Evolutionary conservation across 2,797 vertebrate genomes (phyloP).

Genomic region (Euphonia xanthogaster): DNA sequence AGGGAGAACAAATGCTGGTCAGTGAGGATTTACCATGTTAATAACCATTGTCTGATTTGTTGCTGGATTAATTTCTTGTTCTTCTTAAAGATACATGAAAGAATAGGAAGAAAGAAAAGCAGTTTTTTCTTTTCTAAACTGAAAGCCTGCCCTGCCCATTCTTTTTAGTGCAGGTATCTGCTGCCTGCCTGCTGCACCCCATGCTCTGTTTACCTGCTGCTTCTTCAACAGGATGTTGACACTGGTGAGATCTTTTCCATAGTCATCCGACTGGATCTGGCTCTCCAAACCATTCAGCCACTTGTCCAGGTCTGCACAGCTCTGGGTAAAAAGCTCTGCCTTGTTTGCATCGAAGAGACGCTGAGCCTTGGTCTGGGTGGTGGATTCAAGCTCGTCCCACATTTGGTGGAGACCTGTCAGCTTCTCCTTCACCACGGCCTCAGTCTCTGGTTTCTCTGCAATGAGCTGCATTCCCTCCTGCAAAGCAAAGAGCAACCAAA

Average conservation of each 20-base stretch:
- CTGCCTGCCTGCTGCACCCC: background rate
- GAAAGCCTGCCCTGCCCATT: background rate
- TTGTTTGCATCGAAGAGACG: constrained; percentile 97
- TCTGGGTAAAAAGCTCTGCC: constrained; percentile 97
- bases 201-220: constrained; percentile 85
- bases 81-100: background rate
- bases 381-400: constrained; percentile 95
- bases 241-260: constrained; percentile 96
- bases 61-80: background rate
- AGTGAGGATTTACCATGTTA: background rate
- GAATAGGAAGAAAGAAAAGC: background rate
- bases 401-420: constrained; percentile 85
- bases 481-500: constrained; percentile 52
- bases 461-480: constrained; percentile 90
- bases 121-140: background rate
- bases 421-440: constrained; percentile 90
- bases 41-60: background rate
- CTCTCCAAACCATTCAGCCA: constrained; percentile 90
- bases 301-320: constrained; percentile 95
- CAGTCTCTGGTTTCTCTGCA: constrained; percentile 93
- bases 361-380: constrained; percentile 96
- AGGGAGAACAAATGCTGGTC: background rate
- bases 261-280: constrained; percentile 95
- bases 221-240: constrained; percentile 98
- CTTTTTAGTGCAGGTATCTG: background rate